These are phyloP conservation scores for Caenorhabditis sp. DNA, from an alignment of 2,888 invertebrate genomes.

Conservation along the genomic window DNA sequence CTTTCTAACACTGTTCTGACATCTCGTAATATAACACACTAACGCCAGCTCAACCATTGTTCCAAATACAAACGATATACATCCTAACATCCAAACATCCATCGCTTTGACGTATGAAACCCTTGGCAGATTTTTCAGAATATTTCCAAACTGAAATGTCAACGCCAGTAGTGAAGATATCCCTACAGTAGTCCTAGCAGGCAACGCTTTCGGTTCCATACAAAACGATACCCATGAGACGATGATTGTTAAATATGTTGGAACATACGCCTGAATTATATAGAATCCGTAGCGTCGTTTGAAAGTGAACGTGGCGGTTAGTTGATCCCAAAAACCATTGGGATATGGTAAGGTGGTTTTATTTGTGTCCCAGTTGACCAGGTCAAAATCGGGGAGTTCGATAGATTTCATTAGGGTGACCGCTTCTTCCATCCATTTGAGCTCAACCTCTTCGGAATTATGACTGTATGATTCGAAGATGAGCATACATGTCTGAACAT, in stretches of 20 bases:
- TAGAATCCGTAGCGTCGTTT: conserved; percentile 71
- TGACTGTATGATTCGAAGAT: conserved; percentile 70
- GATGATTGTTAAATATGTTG: conserved; percentile 68
- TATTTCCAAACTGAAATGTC: conserved; percentile 70
- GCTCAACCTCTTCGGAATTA: conserved; percentile 69
- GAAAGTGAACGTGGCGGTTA: conserved; percentile 69
- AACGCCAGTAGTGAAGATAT: conserved; percentile 70
- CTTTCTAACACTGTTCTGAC: conserved; percentile 58
- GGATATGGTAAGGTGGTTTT: conserved; percentile 62
- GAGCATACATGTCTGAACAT: conserved; percentile 60
- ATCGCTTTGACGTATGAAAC: conserved; percentile 71
- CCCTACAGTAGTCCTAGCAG: conserved; percentile 70
- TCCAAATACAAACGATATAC: conserved; percentile 70
- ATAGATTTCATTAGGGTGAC: conserved; percentile 70
- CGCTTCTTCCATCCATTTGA: conserved; percentile 70
- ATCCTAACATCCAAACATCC: conserved; percentile 71
- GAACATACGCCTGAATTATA: conserved; percentile 71
- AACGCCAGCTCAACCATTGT: conserved; percentile 71
- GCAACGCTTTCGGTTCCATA: conserved; percentile 71
- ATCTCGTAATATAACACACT: conserved; percentile 70
- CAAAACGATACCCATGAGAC: conserved; percentile 71
- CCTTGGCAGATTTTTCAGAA: conserved; percentile 69
- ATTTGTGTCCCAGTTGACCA: conserved; percentile 65
- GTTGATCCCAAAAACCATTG: conserved; percentile 65
- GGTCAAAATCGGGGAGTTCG: conserved; percentile 70